Evolutionary conservation across 2,888 invertebrate species (phyloP), one percentile per base, ranked within the genome.

Genomic region (Tinea pellionella): DNA sequence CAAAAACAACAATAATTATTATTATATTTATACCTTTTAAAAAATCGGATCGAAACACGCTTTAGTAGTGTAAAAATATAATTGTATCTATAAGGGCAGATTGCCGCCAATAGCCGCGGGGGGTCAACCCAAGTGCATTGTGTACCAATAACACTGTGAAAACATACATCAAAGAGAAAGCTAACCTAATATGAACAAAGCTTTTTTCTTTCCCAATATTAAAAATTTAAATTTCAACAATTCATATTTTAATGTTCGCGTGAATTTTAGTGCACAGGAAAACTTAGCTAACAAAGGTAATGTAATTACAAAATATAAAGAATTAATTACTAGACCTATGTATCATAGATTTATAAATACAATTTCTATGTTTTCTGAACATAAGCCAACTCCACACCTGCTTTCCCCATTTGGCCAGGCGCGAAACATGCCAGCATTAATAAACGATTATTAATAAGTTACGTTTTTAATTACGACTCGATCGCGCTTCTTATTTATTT

Each of bases 391-490:
- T 57, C 57, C 57, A 57, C 32, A 57, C 24, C 18, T 24, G 55
- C 47, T 47, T 47, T 16, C 18, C 19, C 24, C 55, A 63, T 66
- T 64, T 64, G 63, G 65, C 63, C 67, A 77, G 80, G 80, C 80
- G 82, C 79, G 77, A 85, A 80, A 83, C 78, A 76, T 75, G 79
- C 75, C 76, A 80, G 74, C 77, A 73, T 79, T 83, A 84, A 85
- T 85, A 82, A 84, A 82, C 80, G 77, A 77, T 79, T 81, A 84
- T 83, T 85, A 84, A 82, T 80, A 86, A 85, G 83, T 85, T 85
- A 85, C 81, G 80, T 79, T 85, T 86, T 87, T 86, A 86, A 87
- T 86, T 87, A 86, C 74, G 75, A 67, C 65, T 66, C 76, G 78
- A 86, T 87, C 78, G 71, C 71, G 65, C 68, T 30, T 72, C 72